Evolutionary conservation across 2,888 invertebrate species (phyloP), one percentile per base, ranked within the genome.

Genomic region (Ceriagrion tenellum): DNA sequence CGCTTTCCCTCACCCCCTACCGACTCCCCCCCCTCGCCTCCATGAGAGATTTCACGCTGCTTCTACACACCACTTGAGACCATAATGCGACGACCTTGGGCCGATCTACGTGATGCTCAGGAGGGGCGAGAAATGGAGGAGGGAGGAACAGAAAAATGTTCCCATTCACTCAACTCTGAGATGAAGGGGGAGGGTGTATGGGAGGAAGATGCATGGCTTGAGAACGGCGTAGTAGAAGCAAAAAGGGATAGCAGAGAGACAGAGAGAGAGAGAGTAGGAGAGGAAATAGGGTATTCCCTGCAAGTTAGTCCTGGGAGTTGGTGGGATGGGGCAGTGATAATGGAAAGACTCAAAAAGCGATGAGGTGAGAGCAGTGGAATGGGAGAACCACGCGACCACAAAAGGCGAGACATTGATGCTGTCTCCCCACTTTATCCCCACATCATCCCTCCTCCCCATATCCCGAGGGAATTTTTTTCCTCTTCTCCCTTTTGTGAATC

Each of bases 81-180:
- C 93, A 93, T 69, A 93, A 93, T 93, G 93, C 74, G 69, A 93
- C 93, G 93, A 47, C 93, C 93, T 93, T 93, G 93, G 69, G 47
- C 69, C n/a, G 69, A 93, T 69, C 93, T 63, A 93, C 93, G 93
- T 74, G 93, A 63, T 35, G 0, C 69, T 69, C n/a, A 4, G 12
- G 26, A 6, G 69, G 23, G n/a, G 69, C 26, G 69, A 69, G 4
- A 26, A 23, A 12, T 69, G 26, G 35, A 81, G 35, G 81, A 81
- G 81, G 26, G 26, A n/a, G 59, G 2, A 69, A 55, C 30, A 26
- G 47, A 93, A 93, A 93, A 74, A 74, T 81, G 81, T n/a, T 74
- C 93, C 35, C 93, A 93, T 93, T 93, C 93, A 89, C 89, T 89
- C 55, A 63, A 69, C 63, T 91, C 69, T 20, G 59, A 59, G 47